Conservation (phyloP, 2,797 vertebrate species). For the Myripristis jacobus region DNA sequence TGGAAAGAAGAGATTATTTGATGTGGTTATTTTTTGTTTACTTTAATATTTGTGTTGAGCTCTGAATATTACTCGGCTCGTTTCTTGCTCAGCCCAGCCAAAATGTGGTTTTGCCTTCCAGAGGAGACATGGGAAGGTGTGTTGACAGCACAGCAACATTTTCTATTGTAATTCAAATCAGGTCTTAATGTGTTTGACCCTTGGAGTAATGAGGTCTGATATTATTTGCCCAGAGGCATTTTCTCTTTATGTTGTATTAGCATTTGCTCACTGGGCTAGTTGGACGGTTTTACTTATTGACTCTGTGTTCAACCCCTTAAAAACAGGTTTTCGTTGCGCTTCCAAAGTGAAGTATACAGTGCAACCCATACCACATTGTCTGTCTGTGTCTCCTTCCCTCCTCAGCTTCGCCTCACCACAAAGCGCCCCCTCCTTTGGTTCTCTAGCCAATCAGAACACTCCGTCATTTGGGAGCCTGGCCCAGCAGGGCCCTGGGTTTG, state of each 20-base stretch:
- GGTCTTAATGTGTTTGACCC: not conserved
- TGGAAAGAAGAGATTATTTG: not conserved
- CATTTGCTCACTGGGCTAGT: too few species aligned
- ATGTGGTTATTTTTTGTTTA: too few species aligned
- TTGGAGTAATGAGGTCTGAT: not conserved
- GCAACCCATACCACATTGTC: not conserved
- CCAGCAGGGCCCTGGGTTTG: constrained; percentile 86
- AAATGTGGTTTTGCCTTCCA: not conserved
- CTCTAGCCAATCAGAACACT: constrained; percentile 86
- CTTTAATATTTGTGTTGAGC: not conserved
- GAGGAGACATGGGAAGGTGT: too few species aligned
- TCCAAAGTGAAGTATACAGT: not conserved
- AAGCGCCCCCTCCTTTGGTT: constrained; percentile 86
- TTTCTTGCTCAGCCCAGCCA: not conserved
- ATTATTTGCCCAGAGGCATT: not conserved
- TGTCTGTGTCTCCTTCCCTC: constrained; percentile 9
- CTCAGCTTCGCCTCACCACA: constrained; percentile 80
- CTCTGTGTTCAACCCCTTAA: too few species aligned
- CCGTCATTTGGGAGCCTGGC: constrained; percentile 90
- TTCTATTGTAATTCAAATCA: constrained; percentile 4
- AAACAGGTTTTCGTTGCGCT: not conserved
- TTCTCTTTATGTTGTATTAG: too few species aligned
- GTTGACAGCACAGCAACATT: not conserved
- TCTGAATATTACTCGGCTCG: not conserved
- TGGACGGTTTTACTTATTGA: too few species aligned